phyloP scores from a whole-genome alignment of 2,113 vertebrate genomes.

The Passer domesticus region DNA sequence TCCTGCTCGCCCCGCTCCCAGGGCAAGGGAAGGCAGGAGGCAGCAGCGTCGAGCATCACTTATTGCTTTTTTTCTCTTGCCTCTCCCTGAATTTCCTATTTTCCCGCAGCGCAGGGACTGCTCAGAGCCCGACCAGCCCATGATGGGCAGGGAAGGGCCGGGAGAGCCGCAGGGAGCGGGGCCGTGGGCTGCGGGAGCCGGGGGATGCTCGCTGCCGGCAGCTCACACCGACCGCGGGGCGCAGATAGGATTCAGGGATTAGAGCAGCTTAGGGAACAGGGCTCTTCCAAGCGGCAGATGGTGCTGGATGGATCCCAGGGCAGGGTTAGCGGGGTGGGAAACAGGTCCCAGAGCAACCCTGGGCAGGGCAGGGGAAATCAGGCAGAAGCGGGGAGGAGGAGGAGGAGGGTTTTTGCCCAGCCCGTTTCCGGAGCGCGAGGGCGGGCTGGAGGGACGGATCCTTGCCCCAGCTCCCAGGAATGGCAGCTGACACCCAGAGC shows the following conservation, averaged over 20 bases:
- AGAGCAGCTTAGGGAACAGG: constrained; percentile 47
- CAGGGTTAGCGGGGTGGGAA: constrained; percentile 43
- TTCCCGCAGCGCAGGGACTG: background rate
- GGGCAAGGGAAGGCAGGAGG: background rate
- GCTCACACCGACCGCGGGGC: background rate
- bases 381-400: background rate
- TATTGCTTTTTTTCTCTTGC: background rate
- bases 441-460: background rate
- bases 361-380: constrained; percentile 17
- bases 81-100: background rate
- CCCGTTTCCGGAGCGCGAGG: background rate
- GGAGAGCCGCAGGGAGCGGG: background rate
- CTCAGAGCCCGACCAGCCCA: background rate
- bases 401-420: background rate
- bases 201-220: background rate
- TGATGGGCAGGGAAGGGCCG: background rate
- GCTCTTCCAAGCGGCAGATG: constrained; percentile 59
- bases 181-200: background rate
- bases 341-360: background rate
- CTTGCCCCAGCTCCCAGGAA: background rate
- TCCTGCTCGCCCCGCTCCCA: background rate
- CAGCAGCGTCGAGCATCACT: background rate
- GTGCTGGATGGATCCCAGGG: constrained; percentile 45
- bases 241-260: constrained; percentile 60
- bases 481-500: background rate